Evolutionary conservation across 2,113 vertebrate species (phyloP).

Genomic region (Elaphurus davidianus): DNA sequence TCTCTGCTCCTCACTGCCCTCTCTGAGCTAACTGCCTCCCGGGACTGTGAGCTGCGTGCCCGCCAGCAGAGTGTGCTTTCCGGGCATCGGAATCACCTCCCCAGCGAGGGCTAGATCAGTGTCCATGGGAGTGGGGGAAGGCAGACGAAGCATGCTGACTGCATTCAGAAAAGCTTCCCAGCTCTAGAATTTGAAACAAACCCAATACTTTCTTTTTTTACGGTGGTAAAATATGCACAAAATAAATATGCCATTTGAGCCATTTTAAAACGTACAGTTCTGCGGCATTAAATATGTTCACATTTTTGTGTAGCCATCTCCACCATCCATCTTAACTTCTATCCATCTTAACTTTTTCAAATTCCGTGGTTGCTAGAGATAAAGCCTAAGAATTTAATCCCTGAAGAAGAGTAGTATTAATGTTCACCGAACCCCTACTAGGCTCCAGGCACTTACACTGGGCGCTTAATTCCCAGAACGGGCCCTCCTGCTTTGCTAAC

Average conservation of each 20-base stretch:
- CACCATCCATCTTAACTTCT: neutral
- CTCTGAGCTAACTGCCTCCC: too few species aligned
- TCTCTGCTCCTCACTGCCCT: neutral
- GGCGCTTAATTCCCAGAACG: neutral
- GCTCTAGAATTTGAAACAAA: neutral
- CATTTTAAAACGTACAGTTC: neutral
- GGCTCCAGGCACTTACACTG: neutral
- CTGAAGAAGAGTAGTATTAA: neutral
- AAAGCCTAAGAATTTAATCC: neutral
- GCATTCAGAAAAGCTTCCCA: neutral
- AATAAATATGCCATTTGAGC: neutral
- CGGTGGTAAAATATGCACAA: neutral
- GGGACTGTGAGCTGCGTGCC: too few species aligned
- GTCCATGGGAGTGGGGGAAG: too few species aligned
- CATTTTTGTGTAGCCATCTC: neutral
- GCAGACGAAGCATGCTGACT: too few species aligned
- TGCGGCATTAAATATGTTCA: neutral
- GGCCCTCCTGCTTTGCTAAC: neutral
- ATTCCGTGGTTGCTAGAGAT: neutral
- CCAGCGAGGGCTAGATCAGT: too few species aligned
- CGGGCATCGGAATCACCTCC: neutral
- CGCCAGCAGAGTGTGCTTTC: neutral
- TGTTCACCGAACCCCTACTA: neutral
- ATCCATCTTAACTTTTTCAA: neutral
- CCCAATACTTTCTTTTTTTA: neutral